These are phyloP conservation scores for Actinernus sp. DNA, from an alignment of 92 coral and sea anemone species.

Conservation along the genomic window DNA sequence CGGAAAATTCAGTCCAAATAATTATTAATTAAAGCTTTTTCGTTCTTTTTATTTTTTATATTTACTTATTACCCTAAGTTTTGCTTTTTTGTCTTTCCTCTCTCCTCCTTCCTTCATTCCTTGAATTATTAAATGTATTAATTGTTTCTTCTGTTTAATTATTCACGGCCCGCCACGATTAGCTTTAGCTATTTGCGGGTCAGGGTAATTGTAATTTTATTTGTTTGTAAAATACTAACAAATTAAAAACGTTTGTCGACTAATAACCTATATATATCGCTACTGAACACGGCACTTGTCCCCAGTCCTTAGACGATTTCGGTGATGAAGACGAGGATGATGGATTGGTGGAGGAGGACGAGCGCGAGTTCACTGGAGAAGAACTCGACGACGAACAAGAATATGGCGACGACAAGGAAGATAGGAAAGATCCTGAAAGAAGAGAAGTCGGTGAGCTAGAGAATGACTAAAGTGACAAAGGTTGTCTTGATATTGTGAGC, in stretches of 20 bases:
- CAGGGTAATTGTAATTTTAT: not conserved
- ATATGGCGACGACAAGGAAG: slow-evolving; percentile 57
- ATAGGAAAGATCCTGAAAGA: slow-evolving; percentile 28
- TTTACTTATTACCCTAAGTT: too few relatives aligned
- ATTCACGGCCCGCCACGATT: too few relatives aligned
- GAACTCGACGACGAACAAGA: slow-evolving; percentile 81
- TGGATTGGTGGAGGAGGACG: slow-evolving; percentile 73
- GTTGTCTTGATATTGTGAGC: too few relatives aligned
- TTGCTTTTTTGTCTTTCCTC: too few relatives aligned
- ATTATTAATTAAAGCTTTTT: too few relatives aligned
- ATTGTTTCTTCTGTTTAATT: too few relatives aligned
- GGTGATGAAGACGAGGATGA: slow-evolving; percentile 92
- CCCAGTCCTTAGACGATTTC: slow-evolving; percentile 89
- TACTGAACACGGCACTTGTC: not conserved
- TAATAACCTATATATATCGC: not conserved
- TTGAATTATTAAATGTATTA: too few relatives aligned
- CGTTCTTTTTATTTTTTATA: too few relatives aligned
- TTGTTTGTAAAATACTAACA: not conserved
- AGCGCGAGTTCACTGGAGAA: slow-evolving; percentile 62
- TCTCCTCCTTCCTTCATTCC: too few relatives aligned
- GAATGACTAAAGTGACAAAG: too few relatives aligned
- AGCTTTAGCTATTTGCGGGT: too few relatives aligned
- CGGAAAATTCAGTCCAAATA: too few relatives aligned
- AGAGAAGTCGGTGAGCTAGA: not conserved
- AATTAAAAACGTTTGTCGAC: not conserved